phyloP scores from a whole-genome alignment of 1,140 invertebrate genomes.

The Elymnias hypermnestra region DNA sequence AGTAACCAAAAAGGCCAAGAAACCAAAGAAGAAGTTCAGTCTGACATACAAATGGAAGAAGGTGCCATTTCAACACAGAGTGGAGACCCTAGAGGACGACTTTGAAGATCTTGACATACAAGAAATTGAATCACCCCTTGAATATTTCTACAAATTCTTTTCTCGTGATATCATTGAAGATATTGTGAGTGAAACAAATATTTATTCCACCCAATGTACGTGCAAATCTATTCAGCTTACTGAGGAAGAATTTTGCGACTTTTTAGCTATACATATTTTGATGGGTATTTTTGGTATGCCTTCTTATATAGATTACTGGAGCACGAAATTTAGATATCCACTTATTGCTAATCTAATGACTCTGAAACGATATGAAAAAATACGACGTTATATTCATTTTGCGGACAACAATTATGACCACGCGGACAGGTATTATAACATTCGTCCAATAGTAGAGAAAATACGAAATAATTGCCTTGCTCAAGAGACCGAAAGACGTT shows the following conservation, averaged over 20 bases:
- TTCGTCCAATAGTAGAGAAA: slow-evolving; percentile 28
- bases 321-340: slow-evolving; percentile 11
- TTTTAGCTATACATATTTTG: slow-evolving; percentile 25
- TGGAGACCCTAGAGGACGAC: too few relatives aligned
- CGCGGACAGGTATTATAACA: slow-evolving; percentile 28
- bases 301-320: slow-evolving; percentile 29
- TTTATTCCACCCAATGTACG: too few relatives aligned
- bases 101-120: too few relatives aligned
- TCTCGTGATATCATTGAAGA: too few relatives aligned
- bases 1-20: too few relatives aligned
- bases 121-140: too few relatives aligned
- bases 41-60: too few relatives aligned
- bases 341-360: slow-evolving; percentile 29
- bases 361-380: slow-evolving; percentile 33
- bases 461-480: slow-evolving; percentile 29
- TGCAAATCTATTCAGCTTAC: slow-evolving; percentile 20
- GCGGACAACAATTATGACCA: slow-evolving; percentile 22
- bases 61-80: too few relatives aligned
- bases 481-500: slow-evolving; percentile 13
- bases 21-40: too few relatives aligned
- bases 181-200: too few relatives aligned
- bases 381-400: slow-evolving; percentile 32
- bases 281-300: slow-evolving; percentile 30
- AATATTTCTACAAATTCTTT: too few relatives aligned
- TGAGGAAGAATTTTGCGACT: slow-evolving; percentile 23